Evolutionary conservation across 2,113 vertebrate species (phyloP).

Genomic region (Petromus typicus): DNA sequence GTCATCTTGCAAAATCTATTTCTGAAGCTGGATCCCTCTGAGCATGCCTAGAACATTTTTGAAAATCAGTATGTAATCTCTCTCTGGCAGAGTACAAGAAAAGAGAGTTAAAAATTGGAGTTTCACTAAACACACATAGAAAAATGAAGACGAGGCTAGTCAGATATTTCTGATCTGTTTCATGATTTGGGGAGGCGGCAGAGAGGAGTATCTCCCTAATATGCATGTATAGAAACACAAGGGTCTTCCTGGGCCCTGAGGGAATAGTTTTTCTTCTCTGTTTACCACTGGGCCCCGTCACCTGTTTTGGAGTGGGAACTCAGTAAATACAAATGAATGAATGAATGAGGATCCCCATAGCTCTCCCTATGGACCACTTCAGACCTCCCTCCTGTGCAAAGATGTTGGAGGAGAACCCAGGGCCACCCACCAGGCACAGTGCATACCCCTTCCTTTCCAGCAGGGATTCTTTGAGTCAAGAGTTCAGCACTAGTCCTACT

Average conservation of each 20-base stretch:
- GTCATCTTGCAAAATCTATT: conserved; percentile 49
- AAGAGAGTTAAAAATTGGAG: neutral
- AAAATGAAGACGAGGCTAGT: neutral
- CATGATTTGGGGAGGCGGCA: neutral
- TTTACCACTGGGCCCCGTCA: neutral
- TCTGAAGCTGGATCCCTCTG: neutral
- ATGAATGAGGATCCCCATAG: neutral
- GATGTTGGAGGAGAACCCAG: neutral
- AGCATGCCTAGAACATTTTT: neutral
- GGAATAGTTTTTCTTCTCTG: neutral
- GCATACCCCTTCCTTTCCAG: neutral
- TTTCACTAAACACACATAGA: neutral
- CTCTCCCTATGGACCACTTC: neutral
- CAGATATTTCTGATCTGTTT: neutral
- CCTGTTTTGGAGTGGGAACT: neutral
- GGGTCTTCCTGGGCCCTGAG: neutral
- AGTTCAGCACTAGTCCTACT: neutral
- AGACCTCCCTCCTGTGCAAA: neutral
- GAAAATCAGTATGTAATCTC: conserved; percentile 3
- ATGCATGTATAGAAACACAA: neutral
- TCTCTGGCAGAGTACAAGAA: neutral
- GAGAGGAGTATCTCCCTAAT: neutral
- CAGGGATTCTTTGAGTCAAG: neutral
- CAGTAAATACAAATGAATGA: neutral
- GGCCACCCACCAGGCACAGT: neutral